Conservation (phyloP, 2,888 invertebrate genomes). For the Linhomoeus sp. region DNA sequence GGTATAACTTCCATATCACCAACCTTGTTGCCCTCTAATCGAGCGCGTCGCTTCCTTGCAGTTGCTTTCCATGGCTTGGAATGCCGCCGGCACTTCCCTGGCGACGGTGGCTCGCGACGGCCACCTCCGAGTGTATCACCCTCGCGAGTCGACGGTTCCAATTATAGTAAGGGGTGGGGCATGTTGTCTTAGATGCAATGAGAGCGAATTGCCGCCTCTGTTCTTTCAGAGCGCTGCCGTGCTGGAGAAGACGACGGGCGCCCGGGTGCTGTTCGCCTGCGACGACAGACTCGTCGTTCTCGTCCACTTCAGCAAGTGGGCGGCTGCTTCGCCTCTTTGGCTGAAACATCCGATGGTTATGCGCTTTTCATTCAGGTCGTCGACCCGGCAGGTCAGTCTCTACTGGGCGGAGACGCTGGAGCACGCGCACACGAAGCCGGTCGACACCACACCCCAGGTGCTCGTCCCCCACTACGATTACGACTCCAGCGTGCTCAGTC, state of each 20-base stretch:
- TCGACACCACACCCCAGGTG: constrained; percentile 76
- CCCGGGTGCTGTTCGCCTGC: constrained; percentile 69
- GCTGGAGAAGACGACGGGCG: constrained; percentile 69
- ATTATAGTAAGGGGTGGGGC: no score
- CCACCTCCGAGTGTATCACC: constrained; percentile 60
- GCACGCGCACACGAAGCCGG: constrained; percentile 53
- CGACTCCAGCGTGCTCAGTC: constrained; percentile 74
- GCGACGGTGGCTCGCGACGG: constrained; percentile 78
- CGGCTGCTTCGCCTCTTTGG: no score
- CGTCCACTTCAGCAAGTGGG: constrained; percentile 70
- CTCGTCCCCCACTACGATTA: constrained; percentile 79
- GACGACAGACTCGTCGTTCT: constrained; percentile 64
- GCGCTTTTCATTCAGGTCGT: constrained; percentile 46
- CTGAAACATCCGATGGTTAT: no score
- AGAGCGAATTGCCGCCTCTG: no score
- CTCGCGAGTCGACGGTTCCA: constrained; percentile 24
- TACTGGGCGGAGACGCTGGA: constrained; percentile 46
- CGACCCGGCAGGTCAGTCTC: constrained; percentile 63
- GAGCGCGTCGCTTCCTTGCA: no score
- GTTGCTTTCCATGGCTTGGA: constrained; percentile 74
- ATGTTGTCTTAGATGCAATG: no score
- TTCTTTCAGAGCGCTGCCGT: constrained; percentile 60
- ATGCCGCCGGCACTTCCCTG: constrained; percentile 61
- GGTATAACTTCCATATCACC: no score
- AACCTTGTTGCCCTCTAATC: no score